Base-by-base conservation (phyloP, 2,888 invertebrate genomes). In the Allolobophora icterica region DNA sequence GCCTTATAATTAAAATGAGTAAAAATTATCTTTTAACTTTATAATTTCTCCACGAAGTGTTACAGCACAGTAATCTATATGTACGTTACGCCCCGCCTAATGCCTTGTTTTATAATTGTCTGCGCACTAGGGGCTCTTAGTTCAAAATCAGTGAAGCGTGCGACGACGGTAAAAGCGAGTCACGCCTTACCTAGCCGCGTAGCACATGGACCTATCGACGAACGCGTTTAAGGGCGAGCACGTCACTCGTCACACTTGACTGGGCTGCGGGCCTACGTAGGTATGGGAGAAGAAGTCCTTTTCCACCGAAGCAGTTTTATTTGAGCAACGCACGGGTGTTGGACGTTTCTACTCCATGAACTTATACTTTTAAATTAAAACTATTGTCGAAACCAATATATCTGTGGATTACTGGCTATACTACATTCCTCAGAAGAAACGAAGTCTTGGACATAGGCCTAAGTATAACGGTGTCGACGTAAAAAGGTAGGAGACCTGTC, bases 231-330 rank as follows among this genome's bases (percentile, higher is more conserved):
- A 71, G 30, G 30, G 3, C 11, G 71, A 13, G 3, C 71, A 71
- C 71, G 71, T 71, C 71, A 71, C 71, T 71, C 71, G 71, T 71
- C 71, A 71, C n/a, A 13, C 71, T n/a, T 71, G 71, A 71, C 71
- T 71, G 71, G n/a, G 71, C 71, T n/a, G 30, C 11, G 71, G 24
- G 42, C 42, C 42, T 42, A 52, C 21, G 52, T 24, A 52, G 52
- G 52, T 42, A 52, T 52, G 52, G 52, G 52, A 6, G 71, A 11
- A n/a, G 11, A 71, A 71, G n/a, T 71, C 30, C 13, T 71, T 71
- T 24, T 71, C 71, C 8, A 0, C 19, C n/a, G 71, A 71, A 1
- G 30, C 71, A 71, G 71, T n/a, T 71, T 30, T n/a, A 71, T 71
- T 8, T 4, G 71, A 71, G 71, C n/a, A 71, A 71, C 1, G 17